Conservation (phyloP, 2,797 vertebrate species). For the Psittacula echo region DNA sequence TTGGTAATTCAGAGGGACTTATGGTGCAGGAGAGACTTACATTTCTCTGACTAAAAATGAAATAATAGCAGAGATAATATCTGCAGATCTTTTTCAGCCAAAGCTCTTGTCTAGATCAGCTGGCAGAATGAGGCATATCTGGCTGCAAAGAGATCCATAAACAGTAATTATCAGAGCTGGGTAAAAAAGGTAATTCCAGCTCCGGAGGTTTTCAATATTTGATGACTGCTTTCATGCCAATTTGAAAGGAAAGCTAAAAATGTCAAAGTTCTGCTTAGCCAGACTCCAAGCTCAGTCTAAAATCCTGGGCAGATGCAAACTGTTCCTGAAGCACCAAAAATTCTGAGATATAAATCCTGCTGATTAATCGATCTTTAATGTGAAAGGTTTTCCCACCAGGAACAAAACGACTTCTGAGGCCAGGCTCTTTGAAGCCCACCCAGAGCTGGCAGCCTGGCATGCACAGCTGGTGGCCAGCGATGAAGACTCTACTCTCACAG, state of each 20-base stretch:
- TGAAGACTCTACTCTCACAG: not conserved
- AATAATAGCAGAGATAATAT: not conserved
- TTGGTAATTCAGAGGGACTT: not conserved
- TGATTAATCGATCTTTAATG: not conserved
- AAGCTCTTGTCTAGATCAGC: not conserved
- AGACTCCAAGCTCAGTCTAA: not conserved
- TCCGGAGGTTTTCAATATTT: slow-evolving; percentile 33
- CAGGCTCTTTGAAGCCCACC: slow-evolving; percentile 5
- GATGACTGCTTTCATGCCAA: not conserved
- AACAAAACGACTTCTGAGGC: slow-evolving; percentile 7
- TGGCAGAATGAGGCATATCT: not conserved
- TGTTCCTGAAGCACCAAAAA: not conserved
- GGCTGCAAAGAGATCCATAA: not conserved
- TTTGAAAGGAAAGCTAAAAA: slow-evolving; percentile 35
- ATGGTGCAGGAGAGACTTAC: not conserved
- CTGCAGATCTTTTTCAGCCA: not conserved
- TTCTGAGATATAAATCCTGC: not conserved
- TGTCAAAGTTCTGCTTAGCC: slow-evolving; percentile 19
- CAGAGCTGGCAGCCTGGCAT: not conserved
- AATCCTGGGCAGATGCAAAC: not conserved
- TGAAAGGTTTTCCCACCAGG: not conserved
- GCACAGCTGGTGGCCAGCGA: not conserved
- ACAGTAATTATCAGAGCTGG: not conserved
- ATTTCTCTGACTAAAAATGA: not conserved
- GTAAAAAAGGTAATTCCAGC: not conserved